These are phyloP conservation scores for Plusia festucae DNA, from an alignment of 2,888 invertebrate species.

Conservation along the genomic window DNA sequence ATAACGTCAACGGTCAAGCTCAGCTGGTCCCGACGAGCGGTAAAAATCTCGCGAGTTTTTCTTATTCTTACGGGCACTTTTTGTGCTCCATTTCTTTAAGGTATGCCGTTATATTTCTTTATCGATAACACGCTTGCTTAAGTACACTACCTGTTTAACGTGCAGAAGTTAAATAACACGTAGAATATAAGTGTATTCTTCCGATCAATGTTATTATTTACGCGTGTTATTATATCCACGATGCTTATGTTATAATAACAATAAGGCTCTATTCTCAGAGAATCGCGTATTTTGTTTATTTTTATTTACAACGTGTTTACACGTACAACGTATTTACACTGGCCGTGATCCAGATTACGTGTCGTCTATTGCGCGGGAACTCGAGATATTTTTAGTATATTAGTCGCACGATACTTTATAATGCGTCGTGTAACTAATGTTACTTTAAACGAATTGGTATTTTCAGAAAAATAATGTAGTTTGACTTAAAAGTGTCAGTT, in stretches of 20 bases:
- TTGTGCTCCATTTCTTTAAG: constrained; percentile 86
- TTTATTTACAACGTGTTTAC: constrained; percentile 78
- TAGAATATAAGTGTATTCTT: constrained; percentile 38
- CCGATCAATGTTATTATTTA: constrained; percentile 43
- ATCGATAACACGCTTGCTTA: constrained; percentile 61
- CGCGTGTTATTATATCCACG: constrained; percentile 42
- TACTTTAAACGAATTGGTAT: constrained; percentile 59
- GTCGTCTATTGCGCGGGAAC: constrained; percentile 87
- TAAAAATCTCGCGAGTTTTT: constrained; percentile 86
- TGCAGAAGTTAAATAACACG: constrained; percentile 46
- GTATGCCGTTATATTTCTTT: constrained; percentile 84
- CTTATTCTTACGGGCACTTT: constrained; percentile 79
- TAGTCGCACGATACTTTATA: constrained; percentile 75
- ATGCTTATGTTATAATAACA: constrained; percentile 35
- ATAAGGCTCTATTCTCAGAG: constrained; percentile 36
- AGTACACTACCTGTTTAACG: constrained; percentile 32
- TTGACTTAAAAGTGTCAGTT: constrained; percentile 57
- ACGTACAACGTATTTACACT: too few relatives aligned
- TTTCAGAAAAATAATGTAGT: constrained; percentile 65
- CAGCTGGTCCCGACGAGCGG: constrained; percentile 87
- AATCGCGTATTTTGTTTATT: constrained; percentile 61
- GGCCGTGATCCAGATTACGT: constrained; percentile 88
- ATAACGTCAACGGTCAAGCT: constrained; percentile 86
- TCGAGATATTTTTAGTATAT: constrained; percentile 86
- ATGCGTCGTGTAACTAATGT: constrained; percentile 69